Percentiles rank a stretch among this genome's conserved stretches.
phyloP scores from a whole-genome alignment of 2,797 vertebrate species.

The Sebastes paucispinis region DNA sequence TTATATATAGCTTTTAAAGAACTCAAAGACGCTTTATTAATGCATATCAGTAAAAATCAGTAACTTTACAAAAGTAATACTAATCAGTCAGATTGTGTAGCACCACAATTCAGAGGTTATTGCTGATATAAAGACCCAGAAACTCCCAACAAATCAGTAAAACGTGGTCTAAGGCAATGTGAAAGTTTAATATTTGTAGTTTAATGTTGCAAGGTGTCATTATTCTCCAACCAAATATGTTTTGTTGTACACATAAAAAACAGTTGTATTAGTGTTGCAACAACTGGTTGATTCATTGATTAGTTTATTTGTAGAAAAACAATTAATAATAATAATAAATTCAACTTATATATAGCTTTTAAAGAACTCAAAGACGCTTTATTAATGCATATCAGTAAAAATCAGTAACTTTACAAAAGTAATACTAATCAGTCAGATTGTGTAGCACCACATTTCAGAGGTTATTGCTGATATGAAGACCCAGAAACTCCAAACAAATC shows the following conservation, averaged over 20 bases:
- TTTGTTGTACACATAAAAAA: rapidly evolving
- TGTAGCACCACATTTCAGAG: not conserved
- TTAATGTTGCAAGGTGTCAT: not conserved
- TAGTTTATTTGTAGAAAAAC: no score
- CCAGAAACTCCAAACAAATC: not conserved
- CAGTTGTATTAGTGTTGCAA: not conserved
- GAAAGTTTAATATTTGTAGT: not conserved
- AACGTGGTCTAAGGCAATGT: no score
- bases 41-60: not conserved
- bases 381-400: not conserved
- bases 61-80: no score
- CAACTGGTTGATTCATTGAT: not conserved
- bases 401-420: not conserved
- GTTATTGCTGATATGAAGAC: not conserved
- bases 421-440: not conserved
- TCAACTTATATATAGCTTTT: no score
- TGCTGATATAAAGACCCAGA: no score
- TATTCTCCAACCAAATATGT: not conserved
- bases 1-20: no score
- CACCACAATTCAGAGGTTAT: no score
- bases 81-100: no score
- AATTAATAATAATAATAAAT: no score
- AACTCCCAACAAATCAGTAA: no score
- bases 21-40: not conserved
- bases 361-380: not conserved